Evolutionary conservation across 2,888 invertebrate genomes (phyloP).

Genomic region (Cephus runcator): DNA sequence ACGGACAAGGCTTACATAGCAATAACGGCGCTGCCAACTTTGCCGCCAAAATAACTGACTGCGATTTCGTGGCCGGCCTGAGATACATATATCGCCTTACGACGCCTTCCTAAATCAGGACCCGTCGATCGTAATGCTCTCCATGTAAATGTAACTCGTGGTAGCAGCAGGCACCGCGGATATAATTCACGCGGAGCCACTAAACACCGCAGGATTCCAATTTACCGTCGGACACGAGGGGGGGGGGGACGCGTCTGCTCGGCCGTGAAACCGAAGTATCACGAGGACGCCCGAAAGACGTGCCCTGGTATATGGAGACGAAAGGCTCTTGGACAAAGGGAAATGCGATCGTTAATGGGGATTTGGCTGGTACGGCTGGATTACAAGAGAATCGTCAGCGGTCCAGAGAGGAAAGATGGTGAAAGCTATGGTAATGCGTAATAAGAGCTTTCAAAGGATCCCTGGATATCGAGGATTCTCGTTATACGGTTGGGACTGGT

Average conservation of each 20-base stretch:
- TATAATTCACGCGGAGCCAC: neutral
- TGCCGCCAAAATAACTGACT: too few relatives aligned
- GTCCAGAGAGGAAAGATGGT: neutral
- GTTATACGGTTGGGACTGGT: neutral
- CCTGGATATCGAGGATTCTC: neutral
- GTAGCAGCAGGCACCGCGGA: neutral
- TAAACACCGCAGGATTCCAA: slow-evolving; percentile 2
- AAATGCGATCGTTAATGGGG: neutral
- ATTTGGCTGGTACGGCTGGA: too few relatives aligned
- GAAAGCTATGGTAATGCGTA: neutral
- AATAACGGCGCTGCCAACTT: too few relatives aligned
- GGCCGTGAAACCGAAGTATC: too few relatives aligned
- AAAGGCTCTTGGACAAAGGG: neutral
- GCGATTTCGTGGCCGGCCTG: too few relatives aligned
- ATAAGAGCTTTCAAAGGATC: neutral
- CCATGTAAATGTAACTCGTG: slow-evolving; percentile 2
- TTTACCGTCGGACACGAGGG: neutral
- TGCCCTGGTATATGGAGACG: neutral
- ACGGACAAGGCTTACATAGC: too few relatives aligned
- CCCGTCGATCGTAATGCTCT: neutral
- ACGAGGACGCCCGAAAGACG: too few relatives aligned
- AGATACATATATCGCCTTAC: too few relatives aligned
- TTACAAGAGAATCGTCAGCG: neutral
- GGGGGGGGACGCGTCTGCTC: too few relatives aligned
- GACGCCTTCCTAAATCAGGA: too few relatives aligned